These are phyloP conservation scores for Sitophilus oryzae DNA, from an alignment of 1,140 invertebrate genomes.

Conservation along the genomic window DNA sequence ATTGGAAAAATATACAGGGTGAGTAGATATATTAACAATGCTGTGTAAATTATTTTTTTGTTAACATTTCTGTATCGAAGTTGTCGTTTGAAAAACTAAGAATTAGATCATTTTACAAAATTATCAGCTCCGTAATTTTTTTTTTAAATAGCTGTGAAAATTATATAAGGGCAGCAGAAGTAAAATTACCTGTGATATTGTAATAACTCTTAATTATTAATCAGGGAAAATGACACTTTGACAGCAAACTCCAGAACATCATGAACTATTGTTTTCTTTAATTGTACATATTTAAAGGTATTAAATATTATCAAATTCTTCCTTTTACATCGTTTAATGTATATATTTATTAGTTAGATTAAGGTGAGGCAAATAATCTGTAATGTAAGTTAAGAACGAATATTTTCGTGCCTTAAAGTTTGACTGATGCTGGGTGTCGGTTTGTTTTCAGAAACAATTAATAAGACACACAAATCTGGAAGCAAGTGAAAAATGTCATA, in stretches of 20 bases:
- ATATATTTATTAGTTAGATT: conserved; percentile 14
- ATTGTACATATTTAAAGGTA: conserved; percentile 10
- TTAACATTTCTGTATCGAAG: no score
- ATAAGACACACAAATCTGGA: neutral
- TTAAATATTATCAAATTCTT: conserved; percentile 7
- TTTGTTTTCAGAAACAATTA: no score
- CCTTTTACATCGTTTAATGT: conserved; percentile 7
- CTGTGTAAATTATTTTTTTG: no score
- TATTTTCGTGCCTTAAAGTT: conserved; percentile 15
- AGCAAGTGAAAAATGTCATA: neutral
- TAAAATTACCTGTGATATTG: neutral
- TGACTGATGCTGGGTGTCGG: no score
- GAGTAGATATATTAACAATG: no score
- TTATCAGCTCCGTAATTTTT: no score
- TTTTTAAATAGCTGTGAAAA: no score
- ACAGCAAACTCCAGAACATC: conserved; percentile 2
- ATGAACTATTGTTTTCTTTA: neutral
- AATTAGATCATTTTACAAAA: no score
- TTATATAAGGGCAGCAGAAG: no score
- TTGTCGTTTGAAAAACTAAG: no score
- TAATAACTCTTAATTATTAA: neutral
- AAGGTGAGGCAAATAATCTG: conserved; percentile 4
- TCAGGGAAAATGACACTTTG: neutral
- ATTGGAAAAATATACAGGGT: no score
- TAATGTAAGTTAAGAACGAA: conserved; percentile 1